phyloP scores from a whole-genome alignment of 2,113 vertebrate genomes.

The Tetraodon nigroviridis region DNA sequence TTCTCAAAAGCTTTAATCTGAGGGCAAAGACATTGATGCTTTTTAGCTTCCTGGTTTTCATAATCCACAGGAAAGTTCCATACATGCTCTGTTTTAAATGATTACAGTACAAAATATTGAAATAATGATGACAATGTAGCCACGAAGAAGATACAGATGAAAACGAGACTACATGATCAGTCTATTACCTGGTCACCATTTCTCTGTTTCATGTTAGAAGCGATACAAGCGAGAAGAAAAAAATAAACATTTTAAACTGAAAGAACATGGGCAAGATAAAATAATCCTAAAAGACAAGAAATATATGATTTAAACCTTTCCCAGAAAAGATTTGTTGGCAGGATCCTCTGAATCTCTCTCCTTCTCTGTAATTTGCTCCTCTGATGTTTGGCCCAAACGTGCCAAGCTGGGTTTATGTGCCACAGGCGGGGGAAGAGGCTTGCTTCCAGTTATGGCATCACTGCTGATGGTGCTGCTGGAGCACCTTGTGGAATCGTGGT shows the following conservation, averaged over 20 bases:
- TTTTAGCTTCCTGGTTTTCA: background rate
- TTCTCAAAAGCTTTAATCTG: conserved; percentile 95
- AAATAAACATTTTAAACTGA: background rate
- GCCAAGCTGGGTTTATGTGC: conserved; percentile 79
- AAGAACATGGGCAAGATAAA: background rate
- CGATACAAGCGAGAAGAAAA: conserved; percentile 24
- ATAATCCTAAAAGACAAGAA: background rate
- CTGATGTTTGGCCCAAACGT: conserved; percentile 52
- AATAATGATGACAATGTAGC: background rate
- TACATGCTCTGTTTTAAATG: background rate
- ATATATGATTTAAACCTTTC: conserved; percentile 70
- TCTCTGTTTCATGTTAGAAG: conserved; percentile 49
- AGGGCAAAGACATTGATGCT: background rate
- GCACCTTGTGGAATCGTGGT: conserved; percentile 75
- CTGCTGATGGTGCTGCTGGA: conserved; percentile 76
- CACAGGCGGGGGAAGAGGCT: conserved; percentile 80
- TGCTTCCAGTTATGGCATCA: conserved; percentile 65
- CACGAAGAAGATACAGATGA: background rate
- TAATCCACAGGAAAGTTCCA: background rate
- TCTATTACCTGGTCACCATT: conserved; percentile 63
- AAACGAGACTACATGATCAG: background rate
- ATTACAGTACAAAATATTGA: background rate
- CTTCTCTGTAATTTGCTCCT: conserved; percentile 46
- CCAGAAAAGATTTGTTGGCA: conserved; percentile 83
- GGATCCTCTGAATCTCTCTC: conserved; percentile 66